Percentiles rank a stretch among this genome's conserved stretches.
These are phyloP conservation scores for Drosophila multiciliata DNA, from an alignment of 2,888 invertebrate genomes.

Conservation along the genomic window DNA sequence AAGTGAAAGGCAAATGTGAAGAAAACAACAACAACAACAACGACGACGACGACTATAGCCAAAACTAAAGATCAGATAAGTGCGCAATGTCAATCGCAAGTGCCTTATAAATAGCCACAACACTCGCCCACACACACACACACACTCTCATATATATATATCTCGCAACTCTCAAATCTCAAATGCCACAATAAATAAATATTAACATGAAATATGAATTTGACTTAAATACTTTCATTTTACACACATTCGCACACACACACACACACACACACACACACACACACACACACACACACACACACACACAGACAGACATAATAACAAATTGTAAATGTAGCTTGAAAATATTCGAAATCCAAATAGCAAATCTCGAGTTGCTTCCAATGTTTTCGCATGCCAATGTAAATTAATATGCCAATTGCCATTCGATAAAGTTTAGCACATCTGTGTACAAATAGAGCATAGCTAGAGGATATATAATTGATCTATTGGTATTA, in stretches of 20 bases:
- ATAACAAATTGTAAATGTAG: background rate
- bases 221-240: slow-evolving; percentile 38
- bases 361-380: slow-evolving; percentile 10
- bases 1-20: slow-evolving; percentile 52
- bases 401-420: slow-evolving; percentile 44
- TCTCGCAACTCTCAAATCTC: slow-evolving; percentile 18
- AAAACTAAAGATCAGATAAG: slow-evolving; percentile 24
- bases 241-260: slow-evolving; percentile 4
- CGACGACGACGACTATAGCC: background rate
- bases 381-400: slow-evolving; percentile 40
- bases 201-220: slow-evolving; percentile 36
- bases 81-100: slow-evolving; percentile 60
- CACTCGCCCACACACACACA: slow-evolving; percentile 27
- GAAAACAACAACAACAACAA: slow-evolving; percentile 1
- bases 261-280: background rate
- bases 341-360: background rate
- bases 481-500: background rate
- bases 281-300: slow-evolving; percentile 1
- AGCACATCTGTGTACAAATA: slow-evolving; percentile 22
- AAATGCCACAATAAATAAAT: slow-evolving; percentile 31
- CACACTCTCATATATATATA: background rate
- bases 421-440: slow-evolving; percentile 28
- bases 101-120: slow-evolving; percentile 52
- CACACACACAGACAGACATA: background rate
- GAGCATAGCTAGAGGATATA: slow-evolving; percentile 3